phyloP scores from a whole-genome alignment of 1,140 invertebrate genomes.

The Sycophaga agraensis region DNA sequence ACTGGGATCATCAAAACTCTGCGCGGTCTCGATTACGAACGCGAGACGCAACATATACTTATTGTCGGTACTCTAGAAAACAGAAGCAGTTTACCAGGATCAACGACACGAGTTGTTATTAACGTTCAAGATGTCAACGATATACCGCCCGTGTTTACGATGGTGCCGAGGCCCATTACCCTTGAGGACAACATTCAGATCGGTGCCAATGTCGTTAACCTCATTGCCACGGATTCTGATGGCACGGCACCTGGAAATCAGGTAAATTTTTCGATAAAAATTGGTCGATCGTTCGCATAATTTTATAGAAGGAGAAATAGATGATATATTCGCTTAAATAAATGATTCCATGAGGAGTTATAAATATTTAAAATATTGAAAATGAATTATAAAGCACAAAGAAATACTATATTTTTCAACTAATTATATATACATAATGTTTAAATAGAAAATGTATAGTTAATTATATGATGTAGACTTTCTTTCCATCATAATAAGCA shows the following conservation, averaged over 20 bases:
- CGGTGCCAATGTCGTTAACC: constrained; percentile 75
- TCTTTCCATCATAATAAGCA: no score
- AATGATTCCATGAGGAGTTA: no score
- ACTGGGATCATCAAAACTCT: constrained; percentile 76
- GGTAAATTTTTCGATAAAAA: no score
- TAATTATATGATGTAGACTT: no score
- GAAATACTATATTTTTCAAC: no score
- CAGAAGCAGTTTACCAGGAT: constrained; percentile 66
- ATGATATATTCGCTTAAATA: no score
- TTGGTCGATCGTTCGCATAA: no score
- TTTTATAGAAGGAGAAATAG: no score
- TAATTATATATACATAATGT: no score
- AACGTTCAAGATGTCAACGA: constrained; percentile 81
- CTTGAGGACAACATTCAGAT: constrained; percentile 80
- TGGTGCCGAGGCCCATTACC: constrained; percentile 76
- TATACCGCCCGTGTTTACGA: constrained; percentile 82
- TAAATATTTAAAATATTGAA: neutral
- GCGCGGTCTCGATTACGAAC: constrained; percentile 77
- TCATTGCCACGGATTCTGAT: constrained; percentile 79
- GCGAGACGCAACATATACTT: constrained; percentile 70
- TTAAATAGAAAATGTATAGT: no score
- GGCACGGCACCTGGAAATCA: constrained; percentile 80
- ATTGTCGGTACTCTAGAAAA: constrained; percentile 82
- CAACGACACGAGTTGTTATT: constrained; percentile 74
- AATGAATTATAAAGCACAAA: neutral